These are phyloP conservation scores for Mus pahari DNA, from an alignment of 2,113 vertebrate species.

Conservation along the genomic window DNA sequence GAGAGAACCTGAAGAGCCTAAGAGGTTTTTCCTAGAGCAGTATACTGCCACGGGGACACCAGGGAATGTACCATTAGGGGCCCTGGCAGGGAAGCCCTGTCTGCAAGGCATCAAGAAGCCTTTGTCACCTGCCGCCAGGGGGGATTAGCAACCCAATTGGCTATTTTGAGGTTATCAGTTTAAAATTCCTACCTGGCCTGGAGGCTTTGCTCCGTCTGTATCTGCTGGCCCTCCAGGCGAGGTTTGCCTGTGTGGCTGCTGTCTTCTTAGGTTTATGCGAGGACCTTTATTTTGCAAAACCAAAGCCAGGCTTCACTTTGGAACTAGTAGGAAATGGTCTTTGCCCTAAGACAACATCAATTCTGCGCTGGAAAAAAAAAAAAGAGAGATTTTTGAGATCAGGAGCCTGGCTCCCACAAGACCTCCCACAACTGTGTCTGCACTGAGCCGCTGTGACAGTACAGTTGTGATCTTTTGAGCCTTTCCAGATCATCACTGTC, in stretches of 20 bases:
- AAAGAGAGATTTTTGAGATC: background rate
- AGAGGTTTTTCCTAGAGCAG: slow-evolving; percentile 62
- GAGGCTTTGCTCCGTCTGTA: slow-evolving; percentile 8
- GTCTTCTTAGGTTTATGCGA: slow-evolving; percentile 37
- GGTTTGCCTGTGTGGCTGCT: slow-evolving; percentile 47
- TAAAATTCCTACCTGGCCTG: slow-evolving; percentile 67
- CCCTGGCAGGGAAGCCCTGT: slow-evolving; percentile 18
- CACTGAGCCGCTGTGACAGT: background rate
- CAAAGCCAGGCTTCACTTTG: slow-evolving; percentile 52
- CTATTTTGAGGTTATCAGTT: slow-evolving; percentile 70
- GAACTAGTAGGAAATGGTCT: slow-evolving; percentile 42
- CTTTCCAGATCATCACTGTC: background rate
- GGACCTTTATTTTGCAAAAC: slow-evolving; percentile 48
- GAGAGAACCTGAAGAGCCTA: slow-evolving; percentile 43
- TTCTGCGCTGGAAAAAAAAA: background rate
- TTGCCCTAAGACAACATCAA: background rate
- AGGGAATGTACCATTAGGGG: slow-evolving; percentile 65
- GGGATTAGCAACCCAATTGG: slow-evolving; percentile 75
- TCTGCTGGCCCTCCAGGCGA: slow-evolving; percentile 8
- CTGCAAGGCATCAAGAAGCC: slow-evolving; percentile 53
- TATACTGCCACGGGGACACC: background rate
- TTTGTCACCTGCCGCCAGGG: slow-evolving; percentile 72
- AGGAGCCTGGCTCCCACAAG: background rate
- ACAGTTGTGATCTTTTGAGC: background rate
- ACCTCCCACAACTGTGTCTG: background rate